Base-by-base conservation (phyloP, 2,113 vertebrate species). In the Girardinichthys multiradiatus region DNA sequence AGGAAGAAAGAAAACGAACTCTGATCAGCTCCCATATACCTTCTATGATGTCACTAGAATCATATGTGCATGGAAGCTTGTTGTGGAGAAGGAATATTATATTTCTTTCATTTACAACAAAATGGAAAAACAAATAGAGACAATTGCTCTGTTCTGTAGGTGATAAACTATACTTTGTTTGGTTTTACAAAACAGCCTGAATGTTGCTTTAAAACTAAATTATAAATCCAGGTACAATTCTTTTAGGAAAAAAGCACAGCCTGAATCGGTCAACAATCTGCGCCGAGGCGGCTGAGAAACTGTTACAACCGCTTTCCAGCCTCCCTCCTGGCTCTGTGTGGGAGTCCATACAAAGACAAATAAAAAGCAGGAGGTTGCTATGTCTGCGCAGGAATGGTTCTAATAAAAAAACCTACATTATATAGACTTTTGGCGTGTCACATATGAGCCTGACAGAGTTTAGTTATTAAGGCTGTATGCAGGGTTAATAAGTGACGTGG, bases 401-500 rank as follows among this genome's bases (percentile, higher is more conserved):
- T 24, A 37, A 70, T 60, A 74, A 82, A 64, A 26, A 51, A 76
- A 65, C 2, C 39, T 11, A 35, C 27, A 45, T 3, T 72, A 77
- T 72, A 77, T 72, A 9, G 48, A 83, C 87, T 84, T 78, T 81
- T 66, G 82, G 79, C 24, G 71, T 75, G 74, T 73, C 65, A 33
- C 48, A 62, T 72, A 68, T 19, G 30, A 76, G 12, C 29, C 24
- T 12, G 15, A 15, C 45, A 1, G 2, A 35, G 86, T 70, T 80
- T 27, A 68, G 63, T 67, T 80, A 81, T 85, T 74, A 57, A 29
- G 37, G 61, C 30, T 76, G 82, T 63, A 74, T 71, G 64, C 10
- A 7, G 30, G 58, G 81, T 90, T 87, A 90, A 90, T 89, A 61
- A 87, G 74, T 88, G 54, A 90, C 89, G 35, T 28, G 71, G 57